Evolutionary conservation across 2,797 vertebrate genomes (phyloP).

Genomic region (Cynodonichthys magdalenae): DNA sequence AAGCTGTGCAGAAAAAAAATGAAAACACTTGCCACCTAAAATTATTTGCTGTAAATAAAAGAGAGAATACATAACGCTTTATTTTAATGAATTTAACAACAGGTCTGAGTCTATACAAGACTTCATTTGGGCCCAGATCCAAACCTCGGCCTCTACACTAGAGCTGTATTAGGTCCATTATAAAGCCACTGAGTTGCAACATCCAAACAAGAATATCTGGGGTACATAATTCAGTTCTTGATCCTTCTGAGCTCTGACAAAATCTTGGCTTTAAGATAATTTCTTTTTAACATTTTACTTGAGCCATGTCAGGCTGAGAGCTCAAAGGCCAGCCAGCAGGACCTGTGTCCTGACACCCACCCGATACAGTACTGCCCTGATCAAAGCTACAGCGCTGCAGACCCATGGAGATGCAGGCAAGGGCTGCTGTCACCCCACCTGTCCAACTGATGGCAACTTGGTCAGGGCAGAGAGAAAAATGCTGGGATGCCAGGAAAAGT

Average conservation of each 20-base stretch:
- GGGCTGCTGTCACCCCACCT: constrained; percentile 67
- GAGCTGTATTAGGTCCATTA: too few species aligned
- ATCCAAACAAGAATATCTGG: not conserved
- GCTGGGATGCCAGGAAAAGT: constrained; percentile 42
- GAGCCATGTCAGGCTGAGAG: constrained; percentile 51
- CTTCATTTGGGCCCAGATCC: too few species aligned
- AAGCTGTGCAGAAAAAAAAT: too few species aligned
- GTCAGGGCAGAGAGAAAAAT: constrained; percentile 46
- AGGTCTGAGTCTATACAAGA: too few species aligned
- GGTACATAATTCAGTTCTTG: not conserved
- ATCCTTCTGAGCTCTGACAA: constrained; percentile 40
- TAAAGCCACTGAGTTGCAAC: not conserved
- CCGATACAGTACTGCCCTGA: constrained; percentile 45
- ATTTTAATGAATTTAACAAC: too few species aligned
- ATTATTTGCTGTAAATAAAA: too few species aligned
- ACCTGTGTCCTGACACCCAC: constrained; percentile 62
- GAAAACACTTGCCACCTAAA: too few species aligned
- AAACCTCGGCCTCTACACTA: too few species aligned
- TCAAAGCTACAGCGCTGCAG: constrained; percentile 67
- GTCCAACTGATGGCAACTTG: constrained; percentile 63
- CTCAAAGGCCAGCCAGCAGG: constrained; percentile 49
- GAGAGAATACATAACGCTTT: too few species aligned
- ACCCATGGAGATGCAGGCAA: constrained; percentile 61
- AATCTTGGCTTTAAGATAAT: constrained; percentile 28
- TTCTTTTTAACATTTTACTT: constrained; percentile 57